These are phyloP conservation scores for Sinosuthora webbiana DNA, from an alignment of 2,113 vertebrate genomes.

Conservation along the genomic window DNA sequence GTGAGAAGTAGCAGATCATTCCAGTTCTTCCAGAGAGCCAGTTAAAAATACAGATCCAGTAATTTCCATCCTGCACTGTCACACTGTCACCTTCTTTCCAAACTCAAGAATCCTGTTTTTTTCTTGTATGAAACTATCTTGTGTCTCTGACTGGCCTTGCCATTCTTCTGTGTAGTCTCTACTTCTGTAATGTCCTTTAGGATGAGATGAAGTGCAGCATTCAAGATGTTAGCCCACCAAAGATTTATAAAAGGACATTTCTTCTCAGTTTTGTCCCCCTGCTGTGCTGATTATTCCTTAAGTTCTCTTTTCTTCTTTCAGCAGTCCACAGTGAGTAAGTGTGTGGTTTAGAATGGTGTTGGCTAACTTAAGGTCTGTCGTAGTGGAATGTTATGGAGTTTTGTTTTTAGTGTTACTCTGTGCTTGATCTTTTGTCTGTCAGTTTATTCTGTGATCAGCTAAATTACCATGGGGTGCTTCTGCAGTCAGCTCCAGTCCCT, in stretches of 20 bases:
- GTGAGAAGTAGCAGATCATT: neutral
- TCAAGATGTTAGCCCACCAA: conserved; percentile 36
- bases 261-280: conserved; percentile 38
- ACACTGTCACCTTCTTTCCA: neutral
- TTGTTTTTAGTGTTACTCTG: neutral
- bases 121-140: conserved; percentile 7
- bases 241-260: conserved; percentile 24
- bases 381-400: conserved; percentile 2
- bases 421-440: neutral
- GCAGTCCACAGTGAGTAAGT: conserved; percentile 42
- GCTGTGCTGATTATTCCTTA: conserved; percentile 40
- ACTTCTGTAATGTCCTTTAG: conserved; percentile 19
- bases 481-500: neutral
- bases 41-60: neutral
- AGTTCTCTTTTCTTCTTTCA: conserved; percentile 45
- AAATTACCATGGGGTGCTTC: neutral
- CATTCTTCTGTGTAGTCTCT: conserved; percentile 33
- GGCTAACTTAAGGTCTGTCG: neutral
- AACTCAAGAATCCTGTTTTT: neutral
- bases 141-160: conserved; percentile 13
- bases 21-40: neutral
- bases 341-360: neutral
- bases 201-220: neutral
- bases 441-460: neutral
- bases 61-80: neutral